Conservation (phyloP, 2,797 vertebrate genomes). For the Esox masquinongy region DNA sequence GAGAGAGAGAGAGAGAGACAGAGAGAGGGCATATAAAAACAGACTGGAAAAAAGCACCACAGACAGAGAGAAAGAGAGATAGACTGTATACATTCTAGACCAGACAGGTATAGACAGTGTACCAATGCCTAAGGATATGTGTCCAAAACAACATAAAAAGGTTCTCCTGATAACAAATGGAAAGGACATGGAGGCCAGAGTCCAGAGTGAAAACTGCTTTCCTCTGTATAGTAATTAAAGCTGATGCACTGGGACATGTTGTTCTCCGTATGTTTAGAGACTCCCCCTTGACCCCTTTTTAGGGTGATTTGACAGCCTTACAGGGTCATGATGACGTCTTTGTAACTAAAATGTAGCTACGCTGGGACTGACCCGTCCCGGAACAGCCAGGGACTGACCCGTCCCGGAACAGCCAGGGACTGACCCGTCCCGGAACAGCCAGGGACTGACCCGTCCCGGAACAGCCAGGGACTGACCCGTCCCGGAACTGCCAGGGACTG, state of each 20-base stretch:
- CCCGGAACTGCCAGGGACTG: too few relatives aligned
- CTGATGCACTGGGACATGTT: slow-evolving; percentile 11
- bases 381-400: too few relatives aligned
- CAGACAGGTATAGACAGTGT: slow-evolving; percentile 12
- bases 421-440: not conserved
- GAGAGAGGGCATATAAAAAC: not conserved
- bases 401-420: not conserved
- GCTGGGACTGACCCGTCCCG: not conserved
- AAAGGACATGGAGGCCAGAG: slow-evolving; percentile 21
- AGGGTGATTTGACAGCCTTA: not conserved
- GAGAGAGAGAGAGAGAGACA: too few relatives aligned
- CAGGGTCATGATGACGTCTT: slow-evolving; percentile 12
- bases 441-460: not conserved
- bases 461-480: too few relatives aligned
- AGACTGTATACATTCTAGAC: not conserved
- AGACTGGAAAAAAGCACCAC: not conserved
- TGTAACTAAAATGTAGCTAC: slow-evolving; percentile 9
- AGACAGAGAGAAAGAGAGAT: not conserved
- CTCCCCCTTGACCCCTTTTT: not conserved
- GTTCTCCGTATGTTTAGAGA: not conserved
- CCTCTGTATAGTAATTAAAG: slow-evolving; percentile 7
- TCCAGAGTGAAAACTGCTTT: slow-evolving; percentile 11
- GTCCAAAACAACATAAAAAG: slow-evolving; percentile 15
- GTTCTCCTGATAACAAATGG: slow-evolving; percentile 30
- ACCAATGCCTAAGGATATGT: slow-evolving; percentile 6